Conservation (phyloP, 2,888 invertebrate species). For the Spodoptera picta region DNA sequence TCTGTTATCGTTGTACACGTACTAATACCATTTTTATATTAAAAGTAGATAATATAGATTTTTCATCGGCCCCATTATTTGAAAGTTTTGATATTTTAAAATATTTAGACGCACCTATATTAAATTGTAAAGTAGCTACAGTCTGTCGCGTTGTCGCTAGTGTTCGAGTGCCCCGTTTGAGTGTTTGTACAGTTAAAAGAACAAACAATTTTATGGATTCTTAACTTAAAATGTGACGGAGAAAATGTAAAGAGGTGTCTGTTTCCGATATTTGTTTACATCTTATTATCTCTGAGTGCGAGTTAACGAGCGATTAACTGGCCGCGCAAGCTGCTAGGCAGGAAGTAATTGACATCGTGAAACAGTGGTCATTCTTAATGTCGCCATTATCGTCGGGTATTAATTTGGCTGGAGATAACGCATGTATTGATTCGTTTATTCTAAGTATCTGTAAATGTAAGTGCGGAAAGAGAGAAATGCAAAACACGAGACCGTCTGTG, state of each 20-base stretch:
- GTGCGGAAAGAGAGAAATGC: constrained; percentile 71
- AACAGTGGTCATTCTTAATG: constrained; percentile 55
- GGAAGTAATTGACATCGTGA: constrained; percentile 61
- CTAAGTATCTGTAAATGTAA: constrained; percentile 50
- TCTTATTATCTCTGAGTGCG: constrained; percentile 67
- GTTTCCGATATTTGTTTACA: constrained; percentile 66
- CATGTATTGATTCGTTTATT: constrained; percentile 48
- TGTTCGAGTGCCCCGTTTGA: constrained; percentile 52
- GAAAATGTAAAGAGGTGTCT: constrained; percentile 68
- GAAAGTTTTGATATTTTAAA: constrained; percentile 42
- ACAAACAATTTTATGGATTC: constrained; percentile 68
- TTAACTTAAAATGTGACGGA: constrained; percentile 64
- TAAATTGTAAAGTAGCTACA: constrained; percentile 35
- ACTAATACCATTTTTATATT: constrained; percentile 30
- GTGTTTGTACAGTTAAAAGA: constrained; percentile 71
- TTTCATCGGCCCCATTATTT: constrained; percentile 24
- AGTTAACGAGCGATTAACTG: constrained; percentile 66
- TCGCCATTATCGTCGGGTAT: constrained; percentile 54
- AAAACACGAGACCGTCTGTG: constrained; percentile 64
- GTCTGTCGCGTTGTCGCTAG: constrained; percentile 13
- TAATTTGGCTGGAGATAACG: constrained; percentile 38
- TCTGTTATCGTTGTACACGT: constrained; percentile 18
- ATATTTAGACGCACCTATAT: constrained; percentile 37
- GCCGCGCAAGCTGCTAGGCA: constrained; percentile 48
- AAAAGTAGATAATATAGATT: constrained; percentile 36